Conservation (phyloP, 2,797 vertebrate genomes). For the Manis crassicaudata region DNA sequence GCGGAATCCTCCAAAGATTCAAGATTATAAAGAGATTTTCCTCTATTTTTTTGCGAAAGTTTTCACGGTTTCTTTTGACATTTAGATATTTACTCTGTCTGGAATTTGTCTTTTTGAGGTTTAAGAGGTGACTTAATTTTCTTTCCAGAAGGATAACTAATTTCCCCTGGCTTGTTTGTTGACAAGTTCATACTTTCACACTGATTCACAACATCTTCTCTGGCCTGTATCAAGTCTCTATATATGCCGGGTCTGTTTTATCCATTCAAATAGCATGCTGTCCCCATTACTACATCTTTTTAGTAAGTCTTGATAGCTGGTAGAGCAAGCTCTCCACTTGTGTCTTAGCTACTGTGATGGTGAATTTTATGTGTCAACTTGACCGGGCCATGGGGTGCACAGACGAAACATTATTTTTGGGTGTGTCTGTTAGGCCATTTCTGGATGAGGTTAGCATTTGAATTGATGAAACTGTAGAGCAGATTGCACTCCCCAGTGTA, state of each 20-base stretch:
- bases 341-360: not conserved
- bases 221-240: not conserved
- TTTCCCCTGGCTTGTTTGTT: not conserved
- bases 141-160: conserved; percentile 22
- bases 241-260: not conserved
- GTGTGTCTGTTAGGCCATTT: not conserved
- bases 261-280: not conserved
- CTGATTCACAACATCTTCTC: not conserved
- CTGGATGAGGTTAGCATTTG: not conserved
- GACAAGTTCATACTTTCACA: not conserved
- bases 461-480: not conserved
- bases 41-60: not conserved
- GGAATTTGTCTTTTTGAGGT: conserved; percentile 10
- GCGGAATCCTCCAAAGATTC: not conserved
- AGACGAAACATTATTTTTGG: not conserved
- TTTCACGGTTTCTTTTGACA: not conserved
- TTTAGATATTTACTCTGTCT: not conserved
- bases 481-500: not conserved
- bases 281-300: not conserved
- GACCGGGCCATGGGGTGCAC: not conserved
- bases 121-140: conserved; percentile 4
- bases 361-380: not conserved
- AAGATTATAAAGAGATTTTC: conserved; percentile 22
- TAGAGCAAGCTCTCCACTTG: not conserved
- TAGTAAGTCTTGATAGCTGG: not conserved